Percentiles rank a stretch among this genome's conserved stretches.
Conservation (phyloP, 2,888 invertebrate species). For the Margaritifera margaritifera region DNA sequence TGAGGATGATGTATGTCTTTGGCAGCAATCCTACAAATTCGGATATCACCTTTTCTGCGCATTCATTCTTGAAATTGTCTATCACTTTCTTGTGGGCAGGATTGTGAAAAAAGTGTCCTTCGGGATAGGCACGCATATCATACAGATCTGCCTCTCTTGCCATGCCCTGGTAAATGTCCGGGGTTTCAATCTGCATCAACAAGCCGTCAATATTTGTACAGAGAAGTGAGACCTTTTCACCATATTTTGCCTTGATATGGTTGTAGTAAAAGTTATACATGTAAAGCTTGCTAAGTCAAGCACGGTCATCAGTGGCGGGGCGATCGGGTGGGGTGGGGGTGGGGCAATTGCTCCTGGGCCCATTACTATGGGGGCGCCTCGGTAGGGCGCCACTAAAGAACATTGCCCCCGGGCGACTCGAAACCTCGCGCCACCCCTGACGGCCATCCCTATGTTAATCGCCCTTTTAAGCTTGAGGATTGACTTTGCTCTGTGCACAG, state of each 20-base stretch:
- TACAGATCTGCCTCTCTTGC: constrained; percentile 13
- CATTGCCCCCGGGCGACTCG: too few species aligned
- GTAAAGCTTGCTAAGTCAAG: constrained; percentile 68
- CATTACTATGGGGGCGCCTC: too few species aligned
- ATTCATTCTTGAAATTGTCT: constrained; percentile 28
- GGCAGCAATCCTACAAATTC: constrained; percentile 21
- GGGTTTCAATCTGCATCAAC: constrained; percentile 16
- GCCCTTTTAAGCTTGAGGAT: constrained; percentile 65
- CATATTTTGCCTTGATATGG: constrained; percentile 57
- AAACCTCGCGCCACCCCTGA: too few species aligned
- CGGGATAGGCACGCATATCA: constrained; percentile 24
- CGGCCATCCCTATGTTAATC: constrained; percentile 69
- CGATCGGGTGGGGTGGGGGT: too few species aligned
- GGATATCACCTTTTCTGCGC: constrained; percentile 18
- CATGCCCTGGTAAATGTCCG: constrained; percentile 21
- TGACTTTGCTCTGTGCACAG: constrained; percentile 54
- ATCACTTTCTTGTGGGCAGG: constrained; percentile 24
- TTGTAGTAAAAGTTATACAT: constrained; percentile 70
- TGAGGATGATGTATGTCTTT: too few species aligned
- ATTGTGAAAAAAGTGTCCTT: constrained; percentile 20
- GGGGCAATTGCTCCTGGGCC: too few species aligned
- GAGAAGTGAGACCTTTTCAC: constrained; percentile 13
- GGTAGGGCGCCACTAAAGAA: too few species aligned
- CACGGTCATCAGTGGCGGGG: too few species aligned
- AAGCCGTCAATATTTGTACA: constrained; percentile 26